Percentiles rank a stretch among this genome's conserved stretches.
These are phyloP conservation scores for Peromyscus leucopus DNA, from an alignment of 2,113 vertebrate genomes.

Conservation along the genomic window DNA sequence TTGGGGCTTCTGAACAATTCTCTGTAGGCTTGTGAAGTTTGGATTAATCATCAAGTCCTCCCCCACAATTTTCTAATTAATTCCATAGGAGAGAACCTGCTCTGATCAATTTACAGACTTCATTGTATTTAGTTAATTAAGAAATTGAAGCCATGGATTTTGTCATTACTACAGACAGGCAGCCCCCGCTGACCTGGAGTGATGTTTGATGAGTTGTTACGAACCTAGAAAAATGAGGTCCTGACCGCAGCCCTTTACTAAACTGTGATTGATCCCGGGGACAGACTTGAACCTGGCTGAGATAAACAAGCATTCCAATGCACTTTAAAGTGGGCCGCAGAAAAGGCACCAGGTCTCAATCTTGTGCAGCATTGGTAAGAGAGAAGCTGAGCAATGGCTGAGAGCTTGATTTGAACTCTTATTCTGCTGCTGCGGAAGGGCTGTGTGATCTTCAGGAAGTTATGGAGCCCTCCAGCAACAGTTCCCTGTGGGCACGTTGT, in stretches of 20 bases:
- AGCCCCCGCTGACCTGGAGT: slow-evolving; percentile 67
- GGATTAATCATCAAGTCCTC: slow-evolving; percentile 62
- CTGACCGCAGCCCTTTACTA: background rate
- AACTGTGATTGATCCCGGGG: background rate
- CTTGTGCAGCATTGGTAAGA: background rate
- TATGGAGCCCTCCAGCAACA: background rate
- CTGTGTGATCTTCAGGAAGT: background rate
- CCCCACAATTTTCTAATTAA: slow-evolving; percentile 75
- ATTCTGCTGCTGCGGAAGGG: rapidly evolving
- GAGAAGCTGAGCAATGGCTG: no score
- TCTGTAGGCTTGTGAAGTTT: slow-evolving; percentile 47
- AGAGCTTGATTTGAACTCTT: background rate
- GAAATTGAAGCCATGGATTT: slow-evolving; percentile 74
- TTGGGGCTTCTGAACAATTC: slow-evolving; percentile 30
- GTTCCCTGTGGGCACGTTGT: background rate
- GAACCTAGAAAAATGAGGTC: slow-evolving; percentile 53
- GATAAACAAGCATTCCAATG: background rate
- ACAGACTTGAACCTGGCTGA: background rate
- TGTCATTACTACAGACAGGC: slow-evolving; percentile 58
- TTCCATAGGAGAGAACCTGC: slow-evolving; percentile 55
- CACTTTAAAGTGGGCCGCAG: background rate
- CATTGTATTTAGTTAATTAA: slow-evolving; percentile 79
- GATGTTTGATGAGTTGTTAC: background rate
- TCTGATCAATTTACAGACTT: slow-evolving; percentile 74
- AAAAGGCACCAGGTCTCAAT: background rate